Percentiles rank a stretch among this genome's conserved stretches.
Evolutionary conservation across 2,113 vertebrate species (phyloP).

Genomic region (Mormyrus lacerda): DNA sequence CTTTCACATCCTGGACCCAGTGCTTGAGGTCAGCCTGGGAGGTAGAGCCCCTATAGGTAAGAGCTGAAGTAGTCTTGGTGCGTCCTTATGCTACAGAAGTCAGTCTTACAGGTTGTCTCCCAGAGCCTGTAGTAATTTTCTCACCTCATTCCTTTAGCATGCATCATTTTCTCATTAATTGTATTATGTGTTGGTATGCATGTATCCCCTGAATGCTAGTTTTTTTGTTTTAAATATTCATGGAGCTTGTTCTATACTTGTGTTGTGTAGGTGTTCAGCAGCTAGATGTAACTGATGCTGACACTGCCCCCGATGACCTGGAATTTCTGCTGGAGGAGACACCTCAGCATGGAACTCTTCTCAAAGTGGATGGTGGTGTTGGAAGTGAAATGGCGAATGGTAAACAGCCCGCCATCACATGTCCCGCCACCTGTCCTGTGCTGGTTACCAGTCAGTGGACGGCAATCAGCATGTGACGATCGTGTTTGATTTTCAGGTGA

Average conservation of each 20-base stretch:
- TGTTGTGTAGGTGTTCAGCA: slow-evolving; percentile 63
- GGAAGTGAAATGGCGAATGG: slow-evolving; percentile 65
- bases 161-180: neutral
- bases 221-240: neutral
- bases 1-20: slow-evolving; percentile 74
- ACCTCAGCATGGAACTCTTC: slow-evolving; percentile 68
- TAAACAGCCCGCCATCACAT: slow-evolving; percentile 30
- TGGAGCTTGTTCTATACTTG: neutral
- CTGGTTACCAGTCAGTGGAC: neutral
- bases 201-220: neutral
- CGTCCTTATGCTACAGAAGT: neutral
- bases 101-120: neutral
- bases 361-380: slow-evolving; percentile 52
- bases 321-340: slow-evolving; percentile 82
- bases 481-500: slow-evolving; percentile 63
- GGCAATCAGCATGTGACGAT: neutral
- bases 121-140: neutral
- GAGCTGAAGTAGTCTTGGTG: slow-evolving; percentile 23
- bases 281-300: slow-evolving; percentile 64
- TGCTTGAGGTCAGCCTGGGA: slow-evolving; percentile 75
- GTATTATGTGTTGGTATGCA: neutral
- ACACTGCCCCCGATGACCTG: slow-evolving; percentile 72
- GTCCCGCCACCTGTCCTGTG: neutral
- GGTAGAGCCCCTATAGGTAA: slow-evolving; percentile 77
- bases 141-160: neutral